Evolutionary conservation across 53 echinoderm and acorn worm genomes (phyloP).

Genomic region (Apostichopus leukothele): DNA sequence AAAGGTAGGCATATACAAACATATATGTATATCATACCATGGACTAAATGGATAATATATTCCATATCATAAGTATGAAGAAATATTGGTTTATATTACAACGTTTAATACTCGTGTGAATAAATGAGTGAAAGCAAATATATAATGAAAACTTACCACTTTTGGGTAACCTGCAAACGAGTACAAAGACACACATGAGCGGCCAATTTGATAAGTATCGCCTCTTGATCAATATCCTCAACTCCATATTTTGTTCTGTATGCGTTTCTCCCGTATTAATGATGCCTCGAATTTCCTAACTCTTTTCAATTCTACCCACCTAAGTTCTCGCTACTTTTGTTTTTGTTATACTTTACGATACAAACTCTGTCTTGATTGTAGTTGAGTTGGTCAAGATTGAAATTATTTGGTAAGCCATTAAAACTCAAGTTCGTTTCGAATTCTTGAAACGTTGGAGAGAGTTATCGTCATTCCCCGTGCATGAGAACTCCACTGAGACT

Average conservation of each 20-base stretch:
- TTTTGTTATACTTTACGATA: neutral
- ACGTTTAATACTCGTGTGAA: too few species aligned
- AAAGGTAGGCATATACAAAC: too few species aligned
- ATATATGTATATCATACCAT: too few species aligned
- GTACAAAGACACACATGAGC: neutral
- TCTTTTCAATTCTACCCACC: neutral
- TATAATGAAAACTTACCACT: neutral
- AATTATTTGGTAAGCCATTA: constrained; percentile 1
- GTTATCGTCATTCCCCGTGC: neutral
- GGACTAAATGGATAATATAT: too few species aligned
- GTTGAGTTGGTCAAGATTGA: neutral
- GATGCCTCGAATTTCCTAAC: neutral
- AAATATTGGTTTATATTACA: too few species aligned
- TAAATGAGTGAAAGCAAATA: neutral
- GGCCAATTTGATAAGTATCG: neutral
- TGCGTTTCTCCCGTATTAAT: neutral
- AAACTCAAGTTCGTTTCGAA: neutral
- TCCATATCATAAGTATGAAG: too few species aligned
- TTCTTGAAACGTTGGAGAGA: neutral
- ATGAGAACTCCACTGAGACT: neutral
- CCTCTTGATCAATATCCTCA: neutral
- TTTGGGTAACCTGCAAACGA: neutral
- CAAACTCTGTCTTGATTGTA: neutral
- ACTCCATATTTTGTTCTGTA: neutral
- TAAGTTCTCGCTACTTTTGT: neutral